Percentiles rank a stretch among this genome's conserved stretches.
These are phyloP conservation scores for Neoaliturus tenellus DNA, from an alignment of 2,888 invertebrate genomes.

Conservation along the genomic window DNA sequence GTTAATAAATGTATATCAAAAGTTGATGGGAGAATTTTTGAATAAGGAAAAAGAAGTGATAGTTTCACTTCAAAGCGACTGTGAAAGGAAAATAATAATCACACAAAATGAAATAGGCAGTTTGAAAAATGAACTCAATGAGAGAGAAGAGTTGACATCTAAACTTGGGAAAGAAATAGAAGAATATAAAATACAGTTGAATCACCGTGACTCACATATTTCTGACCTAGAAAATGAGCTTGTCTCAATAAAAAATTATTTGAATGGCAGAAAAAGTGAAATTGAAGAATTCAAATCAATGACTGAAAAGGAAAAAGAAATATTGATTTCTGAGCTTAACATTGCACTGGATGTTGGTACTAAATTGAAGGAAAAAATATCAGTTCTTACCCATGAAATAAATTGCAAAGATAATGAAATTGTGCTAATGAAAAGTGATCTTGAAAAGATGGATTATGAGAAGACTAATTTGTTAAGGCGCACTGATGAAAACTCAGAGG, in stretches of 20 bases:
- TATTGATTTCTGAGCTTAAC: background rate
- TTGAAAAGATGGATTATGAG: background rate
- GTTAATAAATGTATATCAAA: conserved; percentile 6
- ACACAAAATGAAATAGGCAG: background rate
- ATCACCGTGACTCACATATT: background rate
- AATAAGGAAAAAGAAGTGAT: conserved; percentile 46
- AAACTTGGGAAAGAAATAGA: conserved; percentile 1
- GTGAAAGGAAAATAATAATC: conserved; percentile 3
- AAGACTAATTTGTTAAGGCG: background rate
- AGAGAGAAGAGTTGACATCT: background rate
- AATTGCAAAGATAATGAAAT: conserved; percentile 17
- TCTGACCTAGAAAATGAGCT: background rate
- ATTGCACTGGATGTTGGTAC: background rate
- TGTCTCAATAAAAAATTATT: background rate
- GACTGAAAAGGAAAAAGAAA: conserved; percentile 18
- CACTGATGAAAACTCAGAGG: background rate
- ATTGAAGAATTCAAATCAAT: background rate
- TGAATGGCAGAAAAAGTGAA: background rate
- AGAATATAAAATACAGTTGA: background rate
- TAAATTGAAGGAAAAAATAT: conserved; percentile 6
- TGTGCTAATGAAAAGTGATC: background rate
- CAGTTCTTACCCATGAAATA: background rate
- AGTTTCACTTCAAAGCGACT: conserved; percentile 20
- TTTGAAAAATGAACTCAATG: background rate
- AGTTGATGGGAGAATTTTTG: conserved; percentile 37